Evolutionary conservation across 2,797 vertebrate species (phyloP), one percentile per base, ranked within the genome.

Genomic region (Fundulus diaphanus): DNA sequence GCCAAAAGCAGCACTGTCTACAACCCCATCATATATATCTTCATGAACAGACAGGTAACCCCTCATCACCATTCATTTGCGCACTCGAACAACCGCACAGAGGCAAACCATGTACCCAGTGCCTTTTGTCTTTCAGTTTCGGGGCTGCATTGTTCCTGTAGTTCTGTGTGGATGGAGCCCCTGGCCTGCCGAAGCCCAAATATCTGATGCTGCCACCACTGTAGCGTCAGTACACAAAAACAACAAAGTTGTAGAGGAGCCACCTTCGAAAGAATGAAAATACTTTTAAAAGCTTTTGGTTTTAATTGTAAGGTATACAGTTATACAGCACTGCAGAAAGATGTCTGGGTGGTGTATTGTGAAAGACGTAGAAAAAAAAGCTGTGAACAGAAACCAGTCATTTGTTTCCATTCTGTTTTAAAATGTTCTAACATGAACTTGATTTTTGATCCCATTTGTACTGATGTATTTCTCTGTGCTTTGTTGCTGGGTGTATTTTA

Each of bases 21-120:
- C 84, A 95, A 95, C 81, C 95, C 94, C n/a, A 91, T 96, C 73
- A 94, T 95, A 68, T 95, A 96, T 44, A 90, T 95, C 65, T 94
- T 95, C 85, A 95, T 95, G 94, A 95, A 95, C 87, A 89, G 90
- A 93, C 94, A 95, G 92, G 93, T 93, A 82, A 77, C 52, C 27
- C 24, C 65, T 69, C 40, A 42, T 59, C 56, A 31, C 56, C 7
- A 59, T 67, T 5, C 5, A 37, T 63, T 2, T 37, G 59, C 16
- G 18, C 16, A 33, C 59, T 9, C 31, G 22, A 61, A 33, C 33
- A 63, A 63, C 20, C 33, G 22, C 18, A 63, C 35, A 12, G 1
- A 16, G 24, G 9, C 20, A 63, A 63, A 63, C 33, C 20, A 35
- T 61, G 7, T 33, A 61, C 18, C 18, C 15, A n/a, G 11, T 51